Percentiles rank a stretch among this genome's conserved stretches.
These are phyloP conservation scores for Diachasma alloeum DNA, from an alignment of 1,140 invertebrate genomes.

Conservation along the genomic window DNA sequence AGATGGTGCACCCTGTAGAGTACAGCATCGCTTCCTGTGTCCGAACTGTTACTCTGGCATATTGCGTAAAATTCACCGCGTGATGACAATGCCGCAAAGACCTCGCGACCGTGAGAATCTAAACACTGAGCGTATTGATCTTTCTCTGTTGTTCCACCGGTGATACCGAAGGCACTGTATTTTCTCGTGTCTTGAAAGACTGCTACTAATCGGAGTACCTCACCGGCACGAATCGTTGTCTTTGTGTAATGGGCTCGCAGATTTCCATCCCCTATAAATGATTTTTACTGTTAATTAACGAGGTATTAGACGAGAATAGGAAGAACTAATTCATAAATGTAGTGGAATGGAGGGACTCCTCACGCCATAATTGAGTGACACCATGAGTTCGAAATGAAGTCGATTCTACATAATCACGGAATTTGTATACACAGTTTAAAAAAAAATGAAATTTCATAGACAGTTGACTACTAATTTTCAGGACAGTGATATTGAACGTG, in stretches of 20 bases:
- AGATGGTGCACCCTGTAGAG: slow-evolving; percentile 60
- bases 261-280: slow-evolving; percentile 58
- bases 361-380: no score
- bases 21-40: slow-evolving; percentile 53
- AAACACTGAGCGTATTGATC: slow-evolving; percentile 65
- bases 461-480: no score
- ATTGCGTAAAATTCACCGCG: slow-evolving; percentile 61
- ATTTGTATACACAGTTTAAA: no score
- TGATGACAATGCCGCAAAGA: slow-evolving; percentile 56
- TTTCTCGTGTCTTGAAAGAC: slow-evolving; percentile 65
- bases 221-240: slow-evolving; percentile 61
- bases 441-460: no score
- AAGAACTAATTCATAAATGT: background rate
- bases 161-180: slow-evolving; percentile 57
- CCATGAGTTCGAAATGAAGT: no score
- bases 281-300: background rate
- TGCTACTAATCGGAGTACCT: slow-evolving; percentile 62
- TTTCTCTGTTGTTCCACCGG: slow-evolving; percentile 53
- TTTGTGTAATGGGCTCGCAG: slow-evolving; percentile 63
- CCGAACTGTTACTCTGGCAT: slow-evolving; percentile 51
- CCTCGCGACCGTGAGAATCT: slow-evolving; percentile 57
- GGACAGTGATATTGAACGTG: no score
- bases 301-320: background rate
- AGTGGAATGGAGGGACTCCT: no score
- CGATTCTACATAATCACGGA: no score